Evolutionary conservation across 2,113 vertebrate genomes (phyloP).

Genomic region (Psittacula cyanocephala): DNA sequence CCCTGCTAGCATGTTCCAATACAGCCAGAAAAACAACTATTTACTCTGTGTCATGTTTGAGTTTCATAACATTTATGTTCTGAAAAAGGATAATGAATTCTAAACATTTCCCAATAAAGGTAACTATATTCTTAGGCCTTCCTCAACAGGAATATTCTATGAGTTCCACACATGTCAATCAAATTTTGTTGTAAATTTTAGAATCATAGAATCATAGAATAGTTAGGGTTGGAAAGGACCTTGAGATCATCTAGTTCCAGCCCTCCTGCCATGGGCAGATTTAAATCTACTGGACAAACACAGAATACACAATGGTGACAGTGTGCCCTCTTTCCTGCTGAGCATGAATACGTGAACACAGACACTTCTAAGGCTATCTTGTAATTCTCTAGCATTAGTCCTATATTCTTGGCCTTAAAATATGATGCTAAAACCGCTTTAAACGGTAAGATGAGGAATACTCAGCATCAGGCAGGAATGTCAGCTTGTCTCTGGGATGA

Average conservation of each 20-base stretch:
- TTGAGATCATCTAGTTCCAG: no score
- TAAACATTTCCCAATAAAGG: not conserved
- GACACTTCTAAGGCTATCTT: not conserved
- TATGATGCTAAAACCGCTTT: not conserved
- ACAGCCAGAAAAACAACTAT: not conserved
- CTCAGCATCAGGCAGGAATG: not conserved
- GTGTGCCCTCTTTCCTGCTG: not conserved
- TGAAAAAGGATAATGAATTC: not conserved
- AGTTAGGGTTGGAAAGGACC: no score
- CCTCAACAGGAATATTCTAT: not conserved
- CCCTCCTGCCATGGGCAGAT: no score
- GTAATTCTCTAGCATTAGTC: not conserved
- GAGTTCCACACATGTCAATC: not conserved
- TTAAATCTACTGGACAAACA: not conserved
- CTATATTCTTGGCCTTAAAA: not conserved
- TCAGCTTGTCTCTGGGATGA: not conserved
- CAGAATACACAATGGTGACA: not conserved
- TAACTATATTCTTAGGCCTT: not conserved
- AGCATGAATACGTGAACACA: not conserved
- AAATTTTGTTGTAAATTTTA: not conserved
- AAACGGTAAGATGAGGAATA: not conserved
- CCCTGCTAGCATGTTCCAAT: not conserved
- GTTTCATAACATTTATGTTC: not conserved
- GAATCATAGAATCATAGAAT: no score
- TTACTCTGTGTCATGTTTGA: not conserved